Conservation (phyloP, 2,797 vertebrate species). For the Takifugu rubripes region DNA sequence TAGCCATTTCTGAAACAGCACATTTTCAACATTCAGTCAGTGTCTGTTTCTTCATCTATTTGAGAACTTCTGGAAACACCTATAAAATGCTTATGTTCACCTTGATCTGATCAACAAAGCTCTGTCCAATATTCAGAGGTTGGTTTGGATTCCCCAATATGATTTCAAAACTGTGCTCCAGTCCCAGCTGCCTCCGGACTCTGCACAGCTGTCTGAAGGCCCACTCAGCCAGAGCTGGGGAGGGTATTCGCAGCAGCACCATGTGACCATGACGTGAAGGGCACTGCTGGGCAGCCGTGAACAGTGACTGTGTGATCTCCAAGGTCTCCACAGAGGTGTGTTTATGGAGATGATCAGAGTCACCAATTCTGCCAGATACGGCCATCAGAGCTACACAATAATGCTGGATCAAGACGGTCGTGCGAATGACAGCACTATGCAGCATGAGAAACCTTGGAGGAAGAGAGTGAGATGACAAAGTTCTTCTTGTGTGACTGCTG, state of each 20-base stretch:
- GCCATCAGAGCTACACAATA: conserved; percentile 94
- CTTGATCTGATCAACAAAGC: conserved; percentile 90
- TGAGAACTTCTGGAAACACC: not conserved
- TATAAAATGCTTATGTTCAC: conserved; percentile 51
- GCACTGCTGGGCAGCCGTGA: conserved; percentile 85
- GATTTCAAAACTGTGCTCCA: conserved; percentile 92
- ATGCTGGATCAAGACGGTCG: conserved; percentile 91
- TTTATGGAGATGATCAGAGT: conserved; percentile 81
- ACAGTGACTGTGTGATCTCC: conserved; percentile 91
- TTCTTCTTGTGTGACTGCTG: not conserved
- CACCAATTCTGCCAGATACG: conserved; percentile 79
- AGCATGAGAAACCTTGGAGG: conserved; percentile 87
- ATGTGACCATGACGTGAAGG: conserved; percentile 90
- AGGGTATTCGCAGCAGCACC: conserved; percentile 93
- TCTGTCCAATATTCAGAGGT: conserved; percentile 81
- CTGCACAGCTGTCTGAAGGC: conserved; percentile 87
- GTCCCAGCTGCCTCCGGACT: conserved; percentile 85
- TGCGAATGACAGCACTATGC: conserved; percentile 94
- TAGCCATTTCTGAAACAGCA: conserved; percentile 81
- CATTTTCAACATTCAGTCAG: not conserved
- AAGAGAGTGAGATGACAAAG: not conserved
- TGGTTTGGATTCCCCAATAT: conserved; percentile 87
- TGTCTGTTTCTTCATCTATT: not conserved
- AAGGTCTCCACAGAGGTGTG: conserved; percentile 95
- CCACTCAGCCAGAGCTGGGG: conserved; percentile 83